Evolutionary conservation across 2,797 vertebrate species (phyloP).

Genomic region (Tokudaia tokunoshimensis): DNA sequence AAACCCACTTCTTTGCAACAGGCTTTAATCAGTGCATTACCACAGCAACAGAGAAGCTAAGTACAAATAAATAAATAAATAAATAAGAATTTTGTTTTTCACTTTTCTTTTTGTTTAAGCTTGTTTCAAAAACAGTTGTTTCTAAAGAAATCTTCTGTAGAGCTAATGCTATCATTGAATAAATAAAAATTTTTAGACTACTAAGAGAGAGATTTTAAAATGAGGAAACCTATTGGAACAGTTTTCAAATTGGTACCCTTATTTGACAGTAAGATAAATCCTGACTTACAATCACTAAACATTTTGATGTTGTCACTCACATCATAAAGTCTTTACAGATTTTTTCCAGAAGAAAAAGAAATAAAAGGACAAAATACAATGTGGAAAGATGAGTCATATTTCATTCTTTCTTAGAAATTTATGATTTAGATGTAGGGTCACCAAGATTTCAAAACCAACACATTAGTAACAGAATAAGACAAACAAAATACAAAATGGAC

Average conservation of each 20-base stretch:
- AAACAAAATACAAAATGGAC: constrained; percentile 58
- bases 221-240: neutral
- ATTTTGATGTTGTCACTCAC: constrained; percentile 29
- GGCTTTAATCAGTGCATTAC: neutral
- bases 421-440: constrained; percentile 47
- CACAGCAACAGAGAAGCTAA: neutral
- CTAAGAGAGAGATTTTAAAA: constrained; percentile 36
- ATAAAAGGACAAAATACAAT: neutral
- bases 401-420: constrained; percentile 45
- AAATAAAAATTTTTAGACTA: neutral
- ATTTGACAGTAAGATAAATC: neutral
- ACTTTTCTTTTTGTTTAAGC: neutral
- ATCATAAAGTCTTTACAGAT: neutral
- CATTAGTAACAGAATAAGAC: constrained; percentile 58
- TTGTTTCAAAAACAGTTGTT: constrained; percentile 36
- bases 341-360: neutral
- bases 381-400: constrained; percentile 25
- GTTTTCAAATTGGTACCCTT: constrained; percentile 4
- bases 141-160: constrained; percentile 11
- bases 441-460: constrained; percentile 65
- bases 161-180: neutral
- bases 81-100: constrained; percentile 21
- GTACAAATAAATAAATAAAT: neutral
- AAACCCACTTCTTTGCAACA: too few relatives aligned
- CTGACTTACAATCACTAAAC: constrained; percentile 30